phyloP scores from a whole-genome alignment of 2,113 vertebrate species.

The Hiodon tergisus region DNA sequence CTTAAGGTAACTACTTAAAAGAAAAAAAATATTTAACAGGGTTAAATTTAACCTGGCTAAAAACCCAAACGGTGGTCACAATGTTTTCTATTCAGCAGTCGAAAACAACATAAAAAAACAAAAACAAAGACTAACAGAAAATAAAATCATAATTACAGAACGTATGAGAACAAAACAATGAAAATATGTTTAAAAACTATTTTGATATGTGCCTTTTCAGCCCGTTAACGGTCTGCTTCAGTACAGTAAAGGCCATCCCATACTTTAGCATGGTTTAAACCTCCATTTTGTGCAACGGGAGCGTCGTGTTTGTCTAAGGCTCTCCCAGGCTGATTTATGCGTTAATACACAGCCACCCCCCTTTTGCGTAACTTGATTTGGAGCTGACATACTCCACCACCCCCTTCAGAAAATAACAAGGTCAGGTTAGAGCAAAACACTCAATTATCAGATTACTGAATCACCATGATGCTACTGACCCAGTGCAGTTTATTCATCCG shows the following conservation, averaged over 20 bases:
- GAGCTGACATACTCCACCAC: background rate
- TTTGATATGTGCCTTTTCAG: slow-evolving; percentile 56
- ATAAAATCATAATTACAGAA: slow-evolving; percentile 3
- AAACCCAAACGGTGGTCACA: too few species aligned
- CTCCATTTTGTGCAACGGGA: background rate
- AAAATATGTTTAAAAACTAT: background rate
- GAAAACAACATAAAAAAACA: background rate
- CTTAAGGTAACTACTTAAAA: too few species aligned
- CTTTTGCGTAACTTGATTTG: too few species aligned
- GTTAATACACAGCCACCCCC: too few species aligned
- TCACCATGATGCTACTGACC: slow-evolving; percentile 42
- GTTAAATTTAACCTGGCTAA: too few species aligned
- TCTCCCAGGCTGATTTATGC: too few species aligned
- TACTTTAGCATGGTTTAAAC: background rate
- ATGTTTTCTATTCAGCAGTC: too few species aligned
- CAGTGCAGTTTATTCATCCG: slow-evolving; percentile 30
- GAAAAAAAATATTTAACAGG: too few species aligned
- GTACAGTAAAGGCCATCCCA: too few species aligned
- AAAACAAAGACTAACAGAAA: slow-evolving; percentile 13
- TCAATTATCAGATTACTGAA: slow-evolving; percentile 36
- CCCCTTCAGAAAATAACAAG: slow-evolving; percentile 25
- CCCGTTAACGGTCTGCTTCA: slow-evolving; percentile 53
- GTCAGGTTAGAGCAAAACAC: slow-evolving; percentile 36
- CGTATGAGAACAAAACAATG: slow-evolving; percentile 3
- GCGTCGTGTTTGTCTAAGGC: background rate